Evolutionary conservation across 2,113 vertebrate species (phyloP).

Genomic region (Theristicus caerulescens): DNA sequence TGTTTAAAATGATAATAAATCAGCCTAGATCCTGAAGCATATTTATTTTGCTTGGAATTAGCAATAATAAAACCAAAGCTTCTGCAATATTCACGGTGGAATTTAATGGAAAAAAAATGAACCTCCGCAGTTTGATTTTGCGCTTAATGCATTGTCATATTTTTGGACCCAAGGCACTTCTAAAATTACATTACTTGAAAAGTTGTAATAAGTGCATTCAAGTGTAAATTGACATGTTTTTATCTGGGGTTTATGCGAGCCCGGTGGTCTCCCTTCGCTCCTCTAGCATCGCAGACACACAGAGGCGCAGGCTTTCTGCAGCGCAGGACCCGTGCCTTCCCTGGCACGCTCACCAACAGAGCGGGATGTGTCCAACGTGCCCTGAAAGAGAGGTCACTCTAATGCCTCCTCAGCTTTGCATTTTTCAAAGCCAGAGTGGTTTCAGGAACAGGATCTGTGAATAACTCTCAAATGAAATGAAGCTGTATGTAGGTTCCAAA

Average conservation of each 20-base stretch:
- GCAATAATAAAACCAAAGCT: slow-evolving; percentile 73
- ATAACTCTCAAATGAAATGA: background rate
- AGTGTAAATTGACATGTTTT: slow-evolving; percentile 48
- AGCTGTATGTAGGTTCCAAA: slow-evolving; percentile 32
- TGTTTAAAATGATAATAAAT: slow-evolving; percentile 79
- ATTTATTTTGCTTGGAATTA: slow-evolving; percentile 81
- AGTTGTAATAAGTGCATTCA: slow-evolving; percentile 32
- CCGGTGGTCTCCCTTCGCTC: slow-evolving; percentile 36
- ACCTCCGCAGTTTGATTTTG: slow-evolving; percentile 48
- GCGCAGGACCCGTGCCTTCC: background rate
- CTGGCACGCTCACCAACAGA: background rate
- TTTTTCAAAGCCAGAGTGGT: slow-evolving; percentile 7
- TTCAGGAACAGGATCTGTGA: slow-evolving; percentile 1
- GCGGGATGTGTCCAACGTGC: background rate
- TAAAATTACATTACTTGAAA: slow-evolving; percentile 19
- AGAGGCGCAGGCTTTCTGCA: background rate
- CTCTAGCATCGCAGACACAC: background rate
- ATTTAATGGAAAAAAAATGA: slow-evolving; percentile 68
- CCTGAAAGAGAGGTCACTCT: background rate
- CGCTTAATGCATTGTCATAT: slow-evolving; percentile 37
- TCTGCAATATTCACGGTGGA: slow-evolving; percentile 35
- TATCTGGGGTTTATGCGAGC: slow-evolving; percentile 4
- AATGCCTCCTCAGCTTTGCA: background rate
- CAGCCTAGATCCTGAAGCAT: slow-evolving; percentile 48
- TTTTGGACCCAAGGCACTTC: slow-evolving; percentile 35